Percentiles rank a stretch among this genome's conserved stretches.
Conservation (phyloP, 1,140 invertebrate species). For the Homarus americanus region DNA sequence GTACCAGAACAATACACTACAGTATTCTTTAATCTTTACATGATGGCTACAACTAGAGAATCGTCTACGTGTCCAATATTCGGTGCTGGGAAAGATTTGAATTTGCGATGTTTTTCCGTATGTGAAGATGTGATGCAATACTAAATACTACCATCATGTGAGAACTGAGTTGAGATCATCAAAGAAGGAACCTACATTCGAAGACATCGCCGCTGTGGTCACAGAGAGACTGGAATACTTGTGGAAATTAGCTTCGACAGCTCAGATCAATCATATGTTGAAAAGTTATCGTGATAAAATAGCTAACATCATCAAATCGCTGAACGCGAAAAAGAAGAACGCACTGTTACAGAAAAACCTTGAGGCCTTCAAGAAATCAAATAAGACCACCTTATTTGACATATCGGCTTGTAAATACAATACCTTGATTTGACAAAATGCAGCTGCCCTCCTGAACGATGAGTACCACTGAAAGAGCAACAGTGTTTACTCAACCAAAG, state of each 20-base stretch:
- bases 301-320: not conserved
- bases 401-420: conserved; percentile 22
- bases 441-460: conserved; percentile 7
- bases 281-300: conserved; percentile 26
- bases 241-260: conserved; percentile 2
- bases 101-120: not conserved
- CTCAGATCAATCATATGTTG: conserved; percentile 15
- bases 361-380: not conserved
- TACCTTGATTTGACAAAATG: conserved; percentile 20
- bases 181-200: conserved; percentile 18
- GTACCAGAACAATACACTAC: not conserved
- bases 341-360: not conserved
- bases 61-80: conserved; percentile 21
- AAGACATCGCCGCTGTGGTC: conserved; percentile 4
- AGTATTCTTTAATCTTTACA: not conserved
- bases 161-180: conserved; percentile 16
- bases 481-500: not conserved
- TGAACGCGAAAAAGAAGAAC: not conserved
- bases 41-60: not conserved
- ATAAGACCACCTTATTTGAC: conserved; percentile 24
- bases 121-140: conserved; percentile 15
- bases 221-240: conserved; percentile 7
- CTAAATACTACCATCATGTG: conserved; percentile 6
- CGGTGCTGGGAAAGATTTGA: conserved; percentile 21
- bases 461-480: conserved; percentile 11